Percentiles rank a stretch among this genome's conserved stretches.
phyloP scores from a whole-genome alignment of 2,113 vertebrate species.

The Pseudorectes ferrugineus region DNA sequence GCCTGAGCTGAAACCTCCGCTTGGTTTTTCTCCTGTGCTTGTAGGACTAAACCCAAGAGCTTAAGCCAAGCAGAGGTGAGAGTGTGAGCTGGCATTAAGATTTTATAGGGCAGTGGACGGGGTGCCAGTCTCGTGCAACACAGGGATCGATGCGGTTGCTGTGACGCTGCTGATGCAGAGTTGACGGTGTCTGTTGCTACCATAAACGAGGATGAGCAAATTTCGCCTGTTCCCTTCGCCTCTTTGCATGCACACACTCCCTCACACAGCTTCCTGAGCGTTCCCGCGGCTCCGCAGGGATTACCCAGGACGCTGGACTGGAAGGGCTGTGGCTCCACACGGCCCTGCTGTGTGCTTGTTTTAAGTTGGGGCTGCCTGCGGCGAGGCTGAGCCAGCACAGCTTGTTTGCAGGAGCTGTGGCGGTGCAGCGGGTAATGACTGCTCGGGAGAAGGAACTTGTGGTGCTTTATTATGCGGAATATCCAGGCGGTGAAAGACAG shows the following conservation, averaged over 20 bases:
- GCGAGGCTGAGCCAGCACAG: background rate
- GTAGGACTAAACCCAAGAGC: background rate
- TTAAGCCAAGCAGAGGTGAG: background rate
- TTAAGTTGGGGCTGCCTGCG: background rate
- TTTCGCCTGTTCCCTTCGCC: background rate
- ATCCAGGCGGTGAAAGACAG: slow-evolving; percentile 44
- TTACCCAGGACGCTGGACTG: background rate
- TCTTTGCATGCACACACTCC: background rate
- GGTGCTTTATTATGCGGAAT: slow-evolving; percentile 18
- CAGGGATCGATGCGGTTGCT: fast-evolving
- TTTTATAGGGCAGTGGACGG: background rate
- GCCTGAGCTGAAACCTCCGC: background rate
- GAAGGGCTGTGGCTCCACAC: fast-evolving
- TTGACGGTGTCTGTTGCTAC: fast-evolving
- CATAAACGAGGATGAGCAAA: background rate
- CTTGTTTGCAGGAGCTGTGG: background rate
- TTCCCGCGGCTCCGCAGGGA: background rate
- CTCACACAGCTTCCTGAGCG: background rate
- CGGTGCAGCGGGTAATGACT: background rate
- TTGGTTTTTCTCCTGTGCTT: background rate
- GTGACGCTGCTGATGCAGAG: background rate
- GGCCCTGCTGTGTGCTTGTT: background rate
- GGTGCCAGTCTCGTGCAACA: background rate
- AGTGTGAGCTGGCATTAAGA: background rate
- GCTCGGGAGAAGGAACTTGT: background rate